phyloP scores from a whole-genome alignment of 2,113 vertebrate species.

The Gorsachius goisagi region DNA sequence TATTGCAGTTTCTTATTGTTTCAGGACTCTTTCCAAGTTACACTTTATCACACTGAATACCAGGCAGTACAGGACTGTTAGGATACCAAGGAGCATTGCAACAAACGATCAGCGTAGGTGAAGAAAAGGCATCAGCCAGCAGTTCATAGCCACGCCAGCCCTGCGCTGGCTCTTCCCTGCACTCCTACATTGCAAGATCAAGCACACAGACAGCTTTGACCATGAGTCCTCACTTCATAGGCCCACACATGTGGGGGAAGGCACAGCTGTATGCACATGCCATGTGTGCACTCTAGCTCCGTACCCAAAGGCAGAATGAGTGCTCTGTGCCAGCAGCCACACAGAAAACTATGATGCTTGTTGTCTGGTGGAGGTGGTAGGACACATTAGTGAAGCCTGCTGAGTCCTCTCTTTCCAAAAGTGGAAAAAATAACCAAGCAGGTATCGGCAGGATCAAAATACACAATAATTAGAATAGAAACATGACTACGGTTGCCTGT shows the following conservation, averaged over 20 bases:
- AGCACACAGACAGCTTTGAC: not conserved
- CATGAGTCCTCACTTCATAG: not conserved
- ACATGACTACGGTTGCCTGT: not conserved
- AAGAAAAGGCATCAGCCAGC: not conserved
- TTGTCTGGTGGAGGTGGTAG: not conserved
- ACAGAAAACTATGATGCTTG: not conserved
- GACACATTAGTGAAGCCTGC: not conserved
- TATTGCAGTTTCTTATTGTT: slow-evolving; percentile 57
- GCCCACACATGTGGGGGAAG: accelerated
- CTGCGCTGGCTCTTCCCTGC: not conserved
- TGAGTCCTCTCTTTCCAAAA: not conserved
- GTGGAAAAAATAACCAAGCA: not conserved
- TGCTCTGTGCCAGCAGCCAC: not conserved
- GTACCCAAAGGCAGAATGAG: not conserved
- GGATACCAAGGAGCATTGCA: not conserved
- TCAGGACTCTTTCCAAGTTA: slow-evolving; percentile 56
- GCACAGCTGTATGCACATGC: accelerated
- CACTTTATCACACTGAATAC: not conserved
- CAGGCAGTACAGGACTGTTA: not conserved
- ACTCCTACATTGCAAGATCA: not conserved
- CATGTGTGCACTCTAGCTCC: accelerated
- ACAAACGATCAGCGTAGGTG: not conserved
- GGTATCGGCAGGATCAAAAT: not conserved
- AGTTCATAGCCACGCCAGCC: accelerated
- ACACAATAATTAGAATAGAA: not conserved